phyloP scores from a whole-genome alignment of 2,888 invertebrate species.

The Drosophila birchii region DNA sequence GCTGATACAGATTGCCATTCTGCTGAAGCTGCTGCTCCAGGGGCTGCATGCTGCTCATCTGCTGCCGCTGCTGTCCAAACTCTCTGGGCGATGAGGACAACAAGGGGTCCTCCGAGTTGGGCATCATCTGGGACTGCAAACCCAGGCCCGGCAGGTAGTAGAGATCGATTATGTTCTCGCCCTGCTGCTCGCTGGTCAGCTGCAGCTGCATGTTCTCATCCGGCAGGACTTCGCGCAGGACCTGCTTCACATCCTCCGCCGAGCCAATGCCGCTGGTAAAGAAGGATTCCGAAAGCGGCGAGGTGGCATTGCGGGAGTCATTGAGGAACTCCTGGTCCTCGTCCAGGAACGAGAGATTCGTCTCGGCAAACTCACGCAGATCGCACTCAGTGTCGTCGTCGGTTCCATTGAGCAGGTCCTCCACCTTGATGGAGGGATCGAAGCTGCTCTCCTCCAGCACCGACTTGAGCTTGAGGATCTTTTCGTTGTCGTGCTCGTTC shows the following conservation, averaged over 20 bases:
- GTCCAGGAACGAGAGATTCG: constrained; percentile 84
- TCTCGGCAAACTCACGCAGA: constrained; percentile 84
- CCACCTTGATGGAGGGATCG: constrained; percentile 82
- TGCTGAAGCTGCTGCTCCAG: constrained; percentile 48
- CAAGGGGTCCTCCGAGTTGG: constrained; percentile 94
- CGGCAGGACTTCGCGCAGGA: constrained; percentile 92
- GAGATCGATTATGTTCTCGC: constrained; percentile 85
- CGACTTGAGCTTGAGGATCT: constrained; percentile 84
- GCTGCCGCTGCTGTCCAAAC: constrained; percentile 85
- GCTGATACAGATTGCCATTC: constrained; percentile 51
- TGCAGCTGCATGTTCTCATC: constrained; percentile 88
- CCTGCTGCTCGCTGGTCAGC: constrained; percentile 82
- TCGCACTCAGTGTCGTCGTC: constrained; percentile 83
- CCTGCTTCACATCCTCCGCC: constrained; percentile 94
- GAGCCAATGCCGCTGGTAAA: constrained; percentile 93
- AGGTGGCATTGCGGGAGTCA: constrained; percentile 90
- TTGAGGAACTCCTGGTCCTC: constrained; percentile 86
- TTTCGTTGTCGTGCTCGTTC: constrained; percentile 83
- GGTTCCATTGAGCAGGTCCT: constrained; percentile 81
- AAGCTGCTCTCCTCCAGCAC: constrained; percentile 83
- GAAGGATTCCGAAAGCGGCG: constrained; percentile 92
- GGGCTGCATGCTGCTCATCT: constrained; percentile 42
- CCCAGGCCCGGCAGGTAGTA: constrained; percentile 85
- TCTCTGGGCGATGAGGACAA: constrained; percentile 93
- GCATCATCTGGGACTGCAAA: constrained; percentile 93